Evolutionary conservation across 2,888 invertebrate species (phyloP), one percentile per base, ranked within the genome.

Genomic region (Melanostoma scalare): DNA sequence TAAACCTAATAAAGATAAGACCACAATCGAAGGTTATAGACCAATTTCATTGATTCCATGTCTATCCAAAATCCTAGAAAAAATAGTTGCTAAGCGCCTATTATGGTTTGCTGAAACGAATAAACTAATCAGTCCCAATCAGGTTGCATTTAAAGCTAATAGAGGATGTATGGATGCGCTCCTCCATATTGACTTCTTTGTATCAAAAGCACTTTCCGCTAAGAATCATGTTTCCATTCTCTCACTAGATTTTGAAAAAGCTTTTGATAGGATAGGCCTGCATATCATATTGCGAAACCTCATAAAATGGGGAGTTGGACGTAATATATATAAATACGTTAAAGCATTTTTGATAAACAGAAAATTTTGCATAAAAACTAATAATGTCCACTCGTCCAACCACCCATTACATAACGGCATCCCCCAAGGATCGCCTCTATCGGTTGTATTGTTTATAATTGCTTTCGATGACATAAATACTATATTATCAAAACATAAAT

Each of bases 1-100:
- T 35, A 48, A 48, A 35, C 36, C 35, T 35, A 35, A 55, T 55
- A 55, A 55, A 8, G 53, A 55, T 35, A 55, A 38, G 36, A 35
- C 33, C 4, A 4, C n/a, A 9, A 55, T 55, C 36, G 55, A 33
- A n/a, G 33, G 10, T 6, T 35, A 55, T 55, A 9, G 36, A 33
- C 35, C 35, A 5, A 48, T 48, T 30, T 48, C 48, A 48, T 30
- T 48, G 6, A 48, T 48, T 5, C 48, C 48, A 20, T 48, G 48
- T 20, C 48, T 48, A 48, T 48, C 30, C 48, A 48, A 48, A 50
- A 50, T 33, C 9, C 33, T 50, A 4, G 50, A 50, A 9, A 50
- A 50, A 50, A 50, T 50, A 30, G 4, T 50, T 31, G 50, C 50
- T 30, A 50, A 50, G 6, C 50, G 50, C 9, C 30, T 50, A 3